Evolutionary conservation across 2,797 vertebrate genomes (phyloP).

Genomic region (Spondyliosoma cantharus): DNA sequence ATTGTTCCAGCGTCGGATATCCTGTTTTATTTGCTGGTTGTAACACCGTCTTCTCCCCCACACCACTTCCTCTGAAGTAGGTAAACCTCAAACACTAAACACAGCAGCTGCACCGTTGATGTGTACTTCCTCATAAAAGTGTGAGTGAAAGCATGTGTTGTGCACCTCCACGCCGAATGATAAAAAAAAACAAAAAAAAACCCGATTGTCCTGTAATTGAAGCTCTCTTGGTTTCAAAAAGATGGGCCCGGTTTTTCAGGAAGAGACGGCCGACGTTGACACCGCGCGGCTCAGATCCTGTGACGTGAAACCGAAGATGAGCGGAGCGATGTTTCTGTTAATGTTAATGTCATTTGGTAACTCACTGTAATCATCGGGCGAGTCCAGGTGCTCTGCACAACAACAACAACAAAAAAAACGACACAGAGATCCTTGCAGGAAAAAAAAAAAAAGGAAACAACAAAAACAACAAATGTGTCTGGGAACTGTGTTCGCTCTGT

Average conservation of each 20-base stretch:
- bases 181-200: conserved; percentile 38
- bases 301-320: conserved; percentile 30
- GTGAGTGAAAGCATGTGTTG: conserved; percentile 53
- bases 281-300: background rate
- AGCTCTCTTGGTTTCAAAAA: conserved; percentile 46
- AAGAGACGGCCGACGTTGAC: conserved; percentile 37
- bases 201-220: conserved; percentile 34
- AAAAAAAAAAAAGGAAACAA: conserved; percentile 19
- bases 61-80: conserved; percentile 83
- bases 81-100: conserved; percentile 74
- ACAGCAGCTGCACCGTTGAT: conserved; percentile 74
- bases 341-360: conserved; percentile 39
- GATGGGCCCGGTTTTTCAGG: conserved; percentile 66
- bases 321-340: conserved; percentile 29
- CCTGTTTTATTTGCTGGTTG: conserved; percentile 80
- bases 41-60: conserved; percentile 65
- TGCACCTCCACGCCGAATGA: conserved; percentile 33
- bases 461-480: conserved; percentile 75
- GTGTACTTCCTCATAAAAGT: conserved; percentile 57
- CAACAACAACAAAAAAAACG: conserved; percentile 65
- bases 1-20: conserved; percentile 83
- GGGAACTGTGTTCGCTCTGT: conserved; percentile 71
- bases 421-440: conserved; percentile 57
- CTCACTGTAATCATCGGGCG: conserved; percentile 18
- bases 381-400: conserved; percentile 49